Evolutionary conservation across 2,797 vertebrate species (phyloP).

Genomic region (Cynodonichthys magdalenae): DNA sequence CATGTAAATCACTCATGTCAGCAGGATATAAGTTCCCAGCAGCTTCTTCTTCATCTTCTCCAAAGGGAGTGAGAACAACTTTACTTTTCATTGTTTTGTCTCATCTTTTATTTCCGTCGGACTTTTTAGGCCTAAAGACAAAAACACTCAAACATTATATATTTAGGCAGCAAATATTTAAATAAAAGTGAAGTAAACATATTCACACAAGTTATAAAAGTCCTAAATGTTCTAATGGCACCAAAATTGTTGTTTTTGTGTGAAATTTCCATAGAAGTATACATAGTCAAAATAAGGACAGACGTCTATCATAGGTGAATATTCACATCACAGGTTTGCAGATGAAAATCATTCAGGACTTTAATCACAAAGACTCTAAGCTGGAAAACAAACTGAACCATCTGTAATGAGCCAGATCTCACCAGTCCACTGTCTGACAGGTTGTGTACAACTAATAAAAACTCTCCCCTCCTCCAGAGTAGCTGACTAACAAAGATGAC

Average conservation of each 20-base stretch:
- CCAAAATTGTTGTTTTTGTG: background rate
- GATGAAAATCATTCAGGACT: background rate
- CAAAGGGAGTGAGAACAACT: constrained; percentile 17
- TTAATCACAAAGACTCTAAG: background rate
- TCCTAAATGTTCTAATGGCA: background rate
- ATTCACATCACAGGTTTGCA: background rate
- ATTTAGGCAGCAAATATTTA: no score
- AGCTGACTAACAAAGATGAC: background rate
- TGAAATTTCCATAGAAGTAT: no score
- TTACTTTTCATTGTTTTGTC: constrained; percentile 12
- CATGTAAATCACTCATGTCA: constrained; percentile 75
- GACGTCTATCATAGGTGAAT: background rate
- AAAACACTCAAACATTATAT: background rate
- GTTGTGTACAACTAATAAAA: background rate
- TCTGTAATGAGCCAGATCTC: background rate
- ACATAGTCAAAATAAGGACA: background rate
- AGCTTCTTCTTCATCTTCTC: constrained; percentile 29
- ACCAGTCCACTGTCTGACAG: background rate
- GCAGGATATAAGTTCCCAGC: constrained; percentile 53
- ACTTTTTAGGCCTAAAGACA: constrained; percentile 9
- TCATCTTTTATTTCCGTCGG: constrained; percentile 15
- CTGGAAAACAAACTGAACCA: background rate
- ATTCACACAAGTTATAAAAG: background rate
- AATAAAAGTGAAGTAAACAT: no score
- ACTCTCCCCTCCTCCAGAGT: background rate